Conservation (phyloP, 1,140 invertebrate genomes). For the Monochamus saltuarius region DNA sequence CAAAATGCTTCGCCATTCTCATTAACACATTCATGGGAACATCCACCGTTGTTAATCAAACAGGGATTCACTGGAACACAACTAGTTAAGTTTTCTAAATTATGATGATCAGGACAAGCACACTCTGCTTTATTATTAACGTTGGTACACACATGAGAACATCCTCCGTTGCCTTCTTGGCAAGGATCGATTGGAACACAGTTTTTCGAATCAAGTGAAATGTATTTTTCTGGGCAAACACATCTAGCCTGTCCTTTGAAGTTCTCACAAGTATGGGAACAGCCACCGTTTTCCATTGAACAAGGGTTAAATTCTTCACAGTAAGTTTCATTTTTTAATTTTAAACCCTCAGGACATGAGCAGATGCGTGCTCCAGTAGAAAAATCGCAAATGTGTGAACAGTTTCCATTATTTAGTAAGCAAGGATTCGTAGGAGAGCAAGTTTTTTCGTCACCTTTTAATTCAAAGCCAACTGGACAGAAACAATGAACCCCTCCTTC, state of each 20-base stretch:
- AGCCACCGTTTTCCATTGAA: slow-evolving; percentile 61
- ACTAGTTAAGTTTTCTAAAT: slow-evolving; percentile 56
- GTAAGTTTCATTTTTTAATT: slow-evolving; percentile 46
- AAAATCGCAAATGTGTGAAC: slow-evolving; percentile 41
- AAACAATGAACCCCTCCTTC: slow-evolving; percentile 61
- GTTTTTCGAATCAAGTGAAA: slow-evolving; percentile 49
- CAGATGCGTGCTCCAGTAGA: slow-evolving; percentile 24
- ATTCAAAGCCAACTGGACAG: slow-evolving; percentile 60
- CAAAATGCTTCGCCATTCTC: slow-evolving; percentile 57
- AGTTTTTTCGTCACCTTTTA: slow-evolving; percentile 49
- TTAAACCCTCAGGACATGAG: slow-evolving; percentile 32
- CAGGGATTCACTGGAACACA: slow-evolving; percentile 72
- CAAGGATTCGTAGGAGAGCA: slow-evolving; percentile 58
- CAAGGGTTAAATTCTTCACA: slow-evolving; percentile 44
- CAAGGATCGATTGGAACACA: slow-evolving; percentile 69
- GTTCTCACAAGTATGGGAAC: slow-evolving; percentile 61
- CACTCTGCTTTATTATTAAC: slow-evolving; percentile 52
- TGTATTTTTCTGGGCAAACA: slow-evolving; percentile 58
- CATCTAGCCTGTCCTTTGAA: slow-evolving; percentile 52
- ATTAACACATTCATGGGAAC: slow-evolving; percentile 60
- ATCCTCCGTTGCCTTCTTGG: slow-evolving; percentile 63
- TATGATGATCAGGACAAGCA: slow-evolving; percentile 55
- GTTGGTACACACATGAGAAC: slow-evolving; percentile 60
- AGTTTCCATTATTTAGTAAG: slow-evolving; percentile 61
- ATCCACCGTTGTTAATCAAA: slow-evolving; percentile 61